phyloP scores from a whole-genome alignment of 1,140 invertebrate genomes.

The Drosophila pseudoananassae region DNA sequence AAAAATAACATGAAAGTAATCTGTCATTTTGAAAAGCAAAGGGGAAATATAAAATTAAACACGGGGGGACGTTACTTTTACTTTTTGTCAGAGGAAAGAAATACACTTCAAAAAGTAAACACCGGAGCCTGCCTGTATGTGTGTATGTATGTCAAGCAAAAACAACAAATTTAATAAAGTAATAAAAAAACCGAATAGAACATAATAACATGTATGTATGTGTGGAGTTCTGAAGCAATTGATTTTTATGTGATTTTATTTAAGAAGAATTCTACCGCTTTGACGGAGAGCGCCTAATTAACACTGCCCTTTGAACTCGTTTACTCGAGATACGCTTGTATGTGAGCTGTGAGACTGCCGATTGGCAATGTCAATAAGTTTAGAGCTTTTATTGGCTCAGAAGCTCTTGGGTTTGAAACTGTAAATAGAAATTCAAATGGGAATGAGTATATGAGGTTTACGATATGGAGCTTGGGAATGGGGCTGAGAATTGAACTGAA shows the following conservation, averaged over 20 bases:
- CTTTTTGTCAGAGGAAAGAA: too few relatives aligned
- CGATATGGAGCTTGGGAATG: neutral
- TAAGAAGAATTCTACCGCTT: conserved; percentile 55
- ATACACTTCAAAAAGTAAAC: too few relatives aligned
- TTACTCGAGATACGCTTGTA: neutral
- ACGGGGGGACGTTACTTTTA: too few relatives aligned
- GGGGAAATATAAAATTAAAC: too few relatives aligned
- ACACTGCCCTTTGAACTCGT: conserved; percentile 68
- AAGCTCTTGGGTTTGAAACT: conserved; percentile 17
- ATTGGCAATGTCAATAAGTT: conserved; percentile 48
- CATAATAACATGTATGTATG: neutral
- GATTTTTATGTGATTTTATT: conserved; percentile 47
- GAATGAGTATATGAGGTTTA: conserved; percentile 9
- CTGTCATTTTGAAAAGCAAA: too few relatives aligned
- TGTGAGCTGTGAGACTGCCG: conserved; percentile 12
- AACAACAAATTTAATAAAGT: neutral
- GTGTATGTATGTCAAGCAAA: neutral
- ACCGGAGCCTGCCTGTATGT: too few relatives aligned
- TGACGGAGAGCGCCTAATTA: conserved; percentile 55
- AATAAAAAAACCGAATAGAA: neutral
- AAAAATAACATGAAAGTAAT: too few relatives aligned
- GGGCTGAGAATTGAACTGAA: conserved; percentile 28
- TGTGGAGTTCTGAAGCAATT: conserved; percentile 8
- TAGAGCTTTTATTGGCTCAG: conserved; percentile 50
- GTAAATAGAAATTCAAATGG: conserved; percentile 30